Evolutionary conservation across 2,113 vertebrate species (phyloP).

Genomic region (Amazona guildingii): DNA sequence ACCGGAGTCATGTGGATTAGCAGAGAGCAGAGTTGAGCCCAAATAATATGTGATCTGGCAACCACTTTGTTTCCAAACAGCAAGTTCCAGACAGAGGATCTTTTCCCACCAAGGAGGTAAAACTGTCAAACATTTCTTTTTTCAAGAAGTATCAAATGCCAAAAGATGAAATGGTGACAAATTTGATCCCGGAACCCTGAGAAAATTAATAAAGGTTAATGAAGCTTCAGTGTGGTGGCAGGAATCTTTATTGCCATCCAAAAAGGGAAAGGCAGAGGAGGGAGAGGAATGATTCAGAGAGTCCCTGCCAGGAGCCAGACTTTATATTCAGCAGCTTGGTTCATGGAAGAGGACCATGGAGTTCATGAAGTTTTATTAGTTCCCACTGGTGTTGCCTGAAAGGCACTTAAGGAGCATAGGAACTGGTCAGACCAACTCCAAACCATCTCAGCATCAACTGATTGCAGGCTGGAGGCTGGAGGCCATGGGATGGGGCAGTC

Average conservation of each 20-base stretch:
- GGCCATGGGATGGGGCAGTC: neutral
- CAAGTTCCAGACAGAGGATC: neutral
- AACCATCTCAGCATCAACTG: neutral
- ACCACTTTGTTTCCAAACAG: constrained; percentile 59
- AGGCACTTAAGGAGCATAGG: neutral
- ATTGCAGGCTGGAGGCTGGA: neutral
- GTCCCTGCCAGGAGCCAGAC: constrained; percentile 18
- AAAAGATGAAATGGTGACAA: constrained; percentile 48
- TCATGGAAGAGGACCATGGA: neutral
- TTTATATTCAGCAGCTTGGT: constrained; percentile 4
- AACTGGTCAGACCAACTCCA: neutral
- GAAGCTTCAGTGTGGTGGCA: constrained; percentile 39
- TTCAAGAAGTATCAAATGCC: constrained; percentile 8
- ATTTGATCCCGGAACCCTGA: neutral
- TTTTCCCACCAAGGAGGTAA: constrained; percentile 11
- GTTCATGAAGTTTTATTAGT: neutral
- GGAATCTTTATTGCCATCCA: constrained; percentile 13
- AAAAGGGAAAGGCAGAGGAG: constrained; percentile 60
- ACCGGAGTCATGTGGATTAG: neutral
- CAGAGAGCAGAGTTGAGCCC: neutral
- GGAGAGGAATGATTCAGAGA: constrained; percentile 53
- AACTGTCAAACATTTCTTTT: constrained; percentile 37
- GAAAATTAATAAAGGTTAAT: constrained; percentile 68
- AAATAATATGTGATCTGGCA: neutral
- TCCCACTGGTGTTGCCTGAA: neutral